These are phyloP conservation scores for Lerema accius DNA, from an alignment of 1,140 invertebrate genomes.

Conservation along the genomic window DNA sequence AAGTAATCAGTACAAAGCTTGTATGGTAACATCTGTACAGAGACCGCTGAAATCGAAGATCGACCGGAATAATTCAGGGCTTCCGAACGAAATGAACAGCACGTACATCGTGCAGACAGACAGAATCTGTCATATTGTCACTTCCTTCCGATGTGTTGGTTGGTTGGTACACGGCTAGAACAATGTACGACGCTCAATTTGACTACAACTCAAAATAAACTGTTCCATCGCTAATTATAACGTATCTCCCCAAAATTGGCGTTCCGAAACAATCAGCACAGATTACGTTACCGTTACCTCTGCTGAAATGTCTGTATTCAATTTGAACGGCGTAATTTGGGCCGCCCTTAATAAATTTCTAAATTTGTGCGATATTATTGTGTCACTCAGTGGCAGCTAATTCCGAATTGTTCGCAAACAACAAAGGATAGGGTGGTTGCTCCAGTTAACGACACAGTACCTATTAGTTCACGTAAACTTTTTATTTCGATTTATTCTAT, in stretches of 20 bases:
- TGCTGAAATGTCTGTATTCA: constrained; percentile 48
- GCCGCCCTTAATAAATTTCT: constrained; percentile 59
- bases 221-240: neutral
- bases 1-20: too few relatives aligned
- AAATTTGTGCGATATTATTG: constrained; percentile 53
- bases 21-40: too few relatives aligned
- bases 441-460: neutral
- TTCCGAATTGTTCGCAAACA: constrained; percentile 39
- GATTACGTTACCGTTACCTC: constrained; percentile 38
- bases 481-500: too few relatives aligned
- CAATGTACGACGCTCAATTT: neutral
- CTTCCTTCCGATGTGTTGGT: too few relatives aligned
- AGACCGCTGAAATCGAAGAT: too few relatives aligned
- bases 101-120: too few relatives aligned
- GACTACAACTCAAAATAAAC: neutral
- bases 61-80: too few relatives aligned
- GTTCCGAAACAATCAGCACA: constrained; percentile 40
- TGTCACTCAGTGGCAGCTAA: constrained; percentile 40
- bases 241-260: constrained; percentile 29
- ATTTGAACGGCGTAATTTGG: constrained; percentile 54
- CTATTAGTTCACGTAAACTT: too few relatives aligned
- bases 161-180: too few relatives aligned
- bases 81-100: too few relatives aligned
- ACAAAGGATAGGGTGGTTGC: neutral
- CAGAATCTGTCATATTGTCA: too few relatives aligned